phyloP scores from a whole-genome alignment of 2,888 invertebrate genomes.

The Troides oblongomaculatus region DNA sequence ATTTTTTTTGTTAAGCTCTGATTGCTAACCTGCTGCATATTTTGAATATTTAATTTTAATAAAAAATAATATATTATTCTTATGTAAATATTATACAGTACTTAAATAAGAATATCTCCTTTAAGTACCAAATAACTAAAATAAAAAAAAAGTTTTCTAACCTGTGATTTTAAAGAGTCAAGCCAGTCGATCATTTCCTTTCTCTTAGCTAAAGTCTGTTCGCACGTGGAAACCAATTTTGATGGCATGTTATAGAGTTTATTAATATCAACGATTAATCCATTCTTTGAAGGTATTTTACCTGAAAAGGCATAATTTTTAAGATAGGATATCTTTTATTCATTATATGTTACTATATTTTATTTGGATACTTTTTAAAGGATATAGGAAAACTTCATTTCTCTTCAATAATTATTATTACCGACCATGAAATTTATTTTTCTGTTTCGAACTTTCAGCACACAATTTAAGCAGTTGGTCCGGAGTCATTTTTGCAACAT shows the following conservation, averaged over 20 bases:
- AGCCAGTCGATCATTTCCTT: slow-evolving; percentile 68
- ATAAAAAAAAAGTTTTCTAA: slow-evolving; percentile 33
- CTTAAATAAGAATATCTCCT: no score
- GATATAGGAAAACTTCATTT: background rate
- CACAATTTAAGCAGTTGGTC: slow-evolving; percentile 62
- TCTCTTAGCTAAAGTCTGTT: slow-evolving; percentile 57
- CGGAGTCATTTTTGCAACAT: slow-evolving; percentile 57
- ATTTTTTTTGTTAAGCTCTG: slow-evolving; percentile 56
- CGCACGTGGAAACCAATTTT: slow-evolving; percentile 59
- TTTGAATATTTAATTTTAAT: background rate
- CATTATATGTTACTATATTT: background rate
- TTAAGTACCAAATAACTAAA: background rate
- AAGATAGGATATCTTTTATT: slow-evolving; percentile 3
- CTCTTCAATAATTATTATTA: background rate
- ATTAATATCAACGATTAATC: slow-evolving; percentile 47
- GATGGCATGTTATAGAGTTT: slow-evolving; percentile 57
- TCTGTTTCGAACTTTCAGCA: slow-evolving; percentile 33
- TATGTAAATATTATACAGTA: background rate
- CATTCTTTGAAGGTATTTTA: slow-evolving; percentile 30
- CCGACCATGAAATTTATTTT: slow-evolving; percentile 7
- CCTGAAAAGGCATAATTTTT: slow-evolving; percentile 27
- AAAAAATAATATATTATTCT: background rate
- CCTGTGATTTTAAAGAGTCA: slow-evolving; percentile 48
- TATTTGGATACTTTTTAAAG: background rate
- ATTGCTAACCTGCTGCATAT: slow-evolving; percentile 48